phyloP scores from a whole-genome alignment of 2,797 vertebrate species.

The Urophycis tenuis region DNA sequence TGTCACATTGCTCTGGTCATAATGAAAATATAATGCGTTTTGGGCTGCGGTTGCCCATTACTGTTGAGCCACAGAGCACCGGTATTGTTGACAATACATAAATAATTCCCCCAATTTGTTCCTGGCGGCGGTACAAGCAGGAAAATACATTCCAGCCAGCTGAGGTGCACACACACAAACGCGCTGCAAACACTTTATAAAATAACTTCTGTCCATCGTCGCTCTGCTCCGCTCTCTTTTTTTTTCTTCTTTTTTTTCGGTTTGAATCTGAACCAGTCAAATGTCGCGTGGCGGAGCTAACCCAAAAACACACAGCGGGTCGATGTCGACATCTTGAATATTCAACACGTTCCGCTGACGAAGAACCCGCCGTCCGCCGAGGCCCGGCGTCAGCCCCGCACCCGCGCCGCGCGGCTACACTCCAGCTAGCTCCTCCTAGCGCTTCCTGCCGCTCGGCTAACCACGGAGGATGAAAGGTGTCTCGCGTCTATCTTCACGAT shows the following conservation, averaged over 20 bases:
- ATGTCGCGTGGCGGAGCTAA: neutral
- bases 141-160: conserved; percentile 24
- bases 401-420: conserved; percentile 58
- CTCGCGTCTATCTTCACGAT: neutral
- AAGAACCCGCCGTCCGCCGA: conserved; percentile 35
- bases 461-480: conserved; percentile 51
- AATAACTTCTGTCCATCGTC: neutral
- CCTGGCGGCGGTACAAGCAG: conserved; percentile 38
- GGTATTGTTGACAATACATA: conserved; percentile 57
- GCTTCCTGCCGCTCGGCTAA: conserved; percentile 54
- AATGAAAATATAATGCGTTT: conserved; percentile 77
- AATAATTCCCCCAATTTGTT: conserved; percentile 56
- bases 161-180: neutral
- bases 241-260: no score
- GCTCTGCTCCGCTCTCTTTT: no score
- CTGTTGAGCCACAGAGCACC: conserved; percentile 40
- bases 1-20: conserved; percentile 63
- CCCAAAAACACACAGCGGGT: no score
- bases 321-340: no score
- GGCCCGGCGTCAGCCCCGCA: conserved; percentile 40
- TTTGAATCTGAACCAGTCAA: neutral
- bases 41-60: conserved; percentile 56
- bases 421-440: conserved; percentile 23
- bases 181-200: neutral
- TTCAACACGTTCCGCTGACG: no score